These are phyloP conservation scores for Xanthorhoe spadicearia DNA, from an alignment of 2,888 invertebrate genomes.

Conservation along the genomic window DNA sequence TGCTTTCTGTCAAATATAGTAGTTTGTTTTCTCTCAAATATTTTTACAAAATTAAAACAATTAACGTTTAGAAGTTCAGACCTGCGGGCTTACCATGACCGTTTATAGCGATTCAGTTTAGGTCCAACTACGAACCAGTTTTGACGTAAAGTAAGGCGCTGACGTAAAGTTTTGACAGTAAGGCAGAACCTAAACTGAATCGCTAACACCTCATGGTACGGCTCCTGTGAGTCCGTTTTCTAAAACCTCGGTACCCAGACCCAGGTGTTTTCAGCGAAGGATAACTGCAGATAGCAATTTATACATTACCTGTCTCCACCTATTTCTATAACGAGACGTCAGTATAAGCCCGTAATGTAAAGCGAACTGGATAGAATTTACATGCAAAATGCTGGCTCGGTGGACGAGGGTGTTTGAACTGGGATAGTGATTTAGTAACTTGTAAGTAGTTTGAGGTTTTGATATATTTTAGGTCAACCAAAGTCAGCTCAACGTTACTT, in stretches of 20 bases:
- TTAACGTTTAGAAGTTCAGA: background rate
- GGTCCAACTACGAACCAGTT: too few relatives aligned
- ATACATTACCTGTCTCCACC: slow-evolving; percentile 42
- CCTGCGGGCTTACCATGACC: too few relatives aligned
- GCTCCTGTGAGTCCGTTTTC: slow-evolving; percentile 23
- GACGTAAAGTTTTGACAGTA: too few relatives aligned
- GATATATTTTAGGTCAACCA: background rate
- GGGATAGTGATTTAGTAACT: slow-evolving; percentile 12
- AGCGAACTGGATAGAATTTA: slow-evolving; percentile 52
- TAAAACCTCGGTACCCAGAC: slow-evolving; percentile 22
- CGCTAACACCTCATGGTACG: too few relatives aligned
- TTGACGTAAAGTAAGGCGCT: too few relatives aligned
- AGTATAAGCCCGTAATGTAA: slow-evolving; percentile 41
- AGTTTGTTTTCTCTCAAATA: too few relatives aligned
- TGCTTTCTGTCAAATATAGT: too few relatives aligned
- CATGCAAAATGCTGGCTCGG: slow-evolving; percentile 48
- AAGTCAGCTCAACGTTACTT: too few relatives aligned
- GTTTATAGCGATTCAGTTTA: too few relatives aligned
- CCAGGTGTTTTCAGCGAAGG: slow-evolving; percentile 31
- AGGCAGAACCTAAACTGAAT: too few relatives aligned
- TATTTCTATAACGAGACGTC: slow-evolving; percentile 37
- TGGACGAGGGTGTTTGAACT: slow-evolving; percentile 19
- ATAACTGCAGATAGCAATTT: slow-evolving; percentile 40
- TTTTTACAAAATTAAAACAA: background rate
- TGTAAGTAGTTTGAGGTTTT: background rate